Percentiles rank a stretch among this genome's conserved stretches.
These are phyloP conservation scores for Sprattus sprattus DNA, from an alignment of 2,113 vertebrate genomes.

Conservation along the genomic window DNA sequence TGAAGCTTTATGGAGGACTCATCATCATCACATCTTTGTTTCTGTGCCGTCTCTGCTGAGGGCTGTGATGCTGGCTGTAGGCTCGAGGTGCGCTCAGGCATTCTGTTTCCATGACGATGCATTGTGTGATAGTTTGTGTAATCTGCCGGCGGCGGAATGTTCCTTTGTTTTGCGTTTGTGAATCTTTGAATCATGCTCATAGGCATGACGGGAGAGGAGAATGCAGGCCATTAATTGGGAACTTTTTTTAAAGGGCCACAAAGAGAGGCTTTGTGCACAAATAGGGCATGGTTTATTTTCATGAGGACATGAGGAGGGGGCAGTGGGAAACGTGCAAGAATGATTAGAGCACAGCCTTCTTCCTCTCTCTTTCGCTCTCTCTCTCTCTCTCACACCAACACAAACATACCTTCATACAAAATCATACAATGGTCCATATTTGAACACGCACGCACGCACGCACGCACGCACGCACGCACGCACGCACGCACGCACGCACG, in stretches of 20 bases:
- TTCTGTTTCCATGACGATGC: slow-evolving; percentile 24
- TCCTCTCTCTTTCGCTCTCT: neutral
- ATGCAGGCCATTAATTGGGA: slow-evolving; percentile 63
- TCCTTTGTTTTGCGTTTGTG: slow-evolving; percentile 53
- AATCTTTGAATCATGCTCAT: slow-evolving; percentile 35
- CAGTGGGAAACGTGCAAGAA: slow-evolving; percentile 48
- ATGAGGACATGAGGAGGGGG: slow-evolving; percentile 32
- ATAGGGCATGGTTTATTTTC: slow-evolving; percentile 58
- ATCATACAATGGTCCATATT: neutral
- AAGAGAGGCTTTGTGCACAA: slow-evolving; percentile 71
- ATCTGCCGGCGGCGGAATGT: slow-evolving; percentile 43
- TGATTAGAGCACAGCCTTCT: neutral
- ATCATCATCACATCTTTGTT: neutral
- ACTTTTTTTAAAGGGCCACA: slow-evolving; percentile 54
- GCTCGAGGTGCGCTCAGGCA: slow-evolving; percentile 10
- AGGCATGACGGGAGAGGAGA: slow-evolving; percentile 43
- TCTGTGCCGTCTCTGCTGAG: neutral
- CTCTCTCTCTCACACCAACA: neutral
- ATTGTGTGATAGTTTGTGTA: slow-evolving; percentile 26
- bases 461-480: slow-evolving; percentile 12
- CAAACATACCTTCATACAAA: neutral
- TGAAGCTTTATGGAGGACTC: neutral
- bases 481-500: neutral
- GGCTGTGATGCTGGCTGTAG: slow-evolving; percentile 6
- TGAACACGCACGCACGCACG: neutral